Conservation (phyloP, 2,797 vertebrate species). For the Rhynchotus rufescens region DNA sequence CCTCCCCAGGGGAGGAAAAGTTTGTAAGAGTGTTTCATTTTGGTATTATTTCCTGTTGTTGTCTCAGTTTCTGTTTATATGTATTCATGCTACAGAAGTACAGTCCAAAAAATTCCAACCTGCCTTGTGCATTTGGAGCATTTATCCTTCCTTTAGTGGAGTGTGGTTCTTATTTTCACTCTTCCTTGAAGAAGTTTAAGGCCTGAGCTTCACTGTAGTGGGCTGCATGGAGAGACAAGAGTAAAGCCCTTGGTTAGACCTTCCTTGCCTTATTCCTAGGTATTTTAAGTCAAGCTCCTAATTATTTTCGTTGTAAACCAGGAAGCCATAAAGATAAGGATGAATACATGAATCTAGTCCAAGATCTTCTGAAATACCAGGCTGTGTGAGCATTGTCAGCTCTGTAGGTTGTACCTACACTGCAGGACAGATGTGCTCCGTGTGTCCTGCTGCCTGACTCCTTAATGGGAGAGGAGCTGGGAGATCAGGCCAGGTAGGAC, state of each 20-base stretch:
- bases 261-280: neutral
- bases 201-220: neutral
- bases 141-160: neutral
- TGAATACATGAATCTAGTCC: neutral
- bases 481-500: neutral
- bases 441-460: neutral
- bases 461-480: neutral
- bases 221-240: neutral
- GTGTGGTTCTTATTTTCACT: neutral
- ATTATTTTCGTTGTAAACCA: neutral
- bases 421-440: neutral
- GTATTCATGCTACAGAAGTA: conserved; percentile 18
- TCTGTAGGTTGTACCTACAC: neutral
- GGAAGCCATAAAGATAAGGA: neutral
- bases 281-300: neutral
- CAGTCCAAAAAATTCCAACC: neutral
- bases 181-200: neutral
- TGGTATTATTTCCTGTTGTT: conserved; percentile 45
- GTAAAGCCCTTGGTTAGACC: neutral
- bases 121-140: neutral
- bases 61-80: conserved; percentile 21
- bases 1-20: neutral
- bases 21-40: conserved; percentile 5
- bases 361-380: neutral
- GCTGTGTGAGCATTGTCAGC: neutral